Evolutionary conservation across 2,888 invertebrate genomes (phyloP), one percentile per base, ranked within the genome.

Genomic region (Eupithecia inturbata): DNA sequence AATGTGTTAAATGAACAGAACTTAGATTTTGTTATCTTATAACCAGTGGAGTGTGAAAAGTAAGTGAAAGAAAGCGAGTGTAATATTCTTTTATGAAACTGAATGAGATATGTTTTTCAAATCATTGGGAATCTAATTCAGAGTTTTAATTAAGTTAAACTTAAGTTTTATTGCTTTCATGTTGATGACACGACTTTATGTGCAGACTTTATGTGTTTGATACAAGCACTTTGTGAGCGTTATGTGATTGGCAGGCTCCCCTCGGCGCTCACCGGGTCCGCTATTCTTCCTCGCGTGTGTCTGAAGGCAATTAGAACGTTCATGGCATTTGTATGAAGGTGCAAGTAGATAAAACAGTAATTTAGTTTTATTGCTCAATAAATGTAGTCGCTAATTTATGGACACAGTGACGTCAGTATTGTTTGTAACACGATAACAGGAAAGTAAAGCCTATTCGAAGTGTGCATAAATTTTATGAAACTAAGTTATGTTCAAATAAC

Each of bases 241-340:
- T 26, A 69, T 67, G 36, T 73, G 70, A 73, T 70, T 67, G 70
- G 33, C 26, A 31, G 45, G 45, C 39, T 60, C 33, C 49, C 70
- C 36, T 28, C 62, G 70, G 45, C 62, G 22, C n/a, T 36, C 22
- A 26, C 49, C 63, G 67, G 67, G 36, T 33, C 70, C 67, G 67
- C 70, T 73, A 67, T 62, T 73, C 67, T 73, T 70, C 70, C 67
- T 73, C 67, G 45, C 39, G 73, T 70, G 62, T 69, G 57, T 67
- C 69, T 41, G 45, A 41, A 70, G 70, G 49, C 73, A 70, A 70
- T 67, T 70, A 73, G 67, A 60, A 28, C 45, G 62, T 67, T 70
- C 69, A 70, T 67, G 36, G 62, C n/a, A 26, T 66, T 73, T 70
- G 60, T 73, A 73, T 69, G 45, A 45, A 73, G 64, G 33, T 70